phyloP scores from a whole-genome alignment of 64 coral and sea anemone genomes.

The Stylophora pistillata region DNA sequence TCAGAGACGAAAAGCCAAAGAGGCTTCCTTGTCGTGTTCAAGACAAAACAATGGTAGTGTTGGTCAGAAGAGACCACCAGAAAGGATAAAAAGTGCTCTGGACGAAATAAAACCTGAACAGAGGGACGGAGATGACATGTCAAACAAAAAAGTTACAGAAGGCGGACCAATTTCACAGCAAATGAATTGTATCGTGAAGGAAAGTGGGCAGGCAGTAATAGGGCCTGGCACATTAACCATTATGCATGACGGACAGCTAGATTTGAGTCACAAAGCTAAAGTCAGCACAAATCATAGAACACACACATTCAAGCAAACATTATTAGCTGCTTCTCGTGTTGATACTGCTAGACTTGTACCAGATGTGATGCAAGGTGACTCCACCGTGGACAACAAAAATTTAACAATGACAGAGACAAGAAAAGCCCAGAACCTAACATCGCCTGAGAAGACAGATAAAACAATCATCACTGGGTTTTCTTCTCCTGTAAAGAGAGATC shows the following conservation, averaged over 20 bases:
- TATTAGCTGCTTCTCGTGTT: too few species aligned
- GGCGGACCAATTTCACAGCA: not conserved
- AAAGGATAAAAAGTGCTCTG: not conserved
- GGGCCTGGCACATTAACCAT: not conserved
- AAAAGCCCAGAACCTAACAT: not conserved
- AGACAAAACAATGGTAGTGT: not conserved
- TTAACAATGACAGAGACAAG: not conserved
- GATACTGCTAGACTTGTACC: too few species aligned
- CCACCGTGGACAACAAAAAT: too few species aligned
- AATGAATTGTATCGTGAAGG: not conserved
- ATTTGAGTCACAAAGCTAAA: not conserved
- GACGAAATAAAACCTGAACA: not conserved
- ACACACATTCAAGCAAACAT: not conserved
- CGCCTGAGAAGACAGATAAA: not conserved
- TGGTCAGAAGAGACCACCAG: not conserved
- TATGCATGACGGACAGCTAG: not conserved
- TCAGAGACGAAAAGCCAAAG: conserved; percentile 50
- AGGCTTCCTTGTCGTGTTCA: conserved; percentile 8
- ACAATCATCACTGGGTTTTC: not conserved
- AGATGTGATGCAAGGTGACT: too few species aligned
- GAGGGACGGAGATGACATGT: not conserved
- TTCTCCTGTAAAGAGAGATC: not conserved
- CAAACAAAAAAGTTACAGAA: not conserved
- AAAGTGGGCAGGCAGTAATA: not conserved
- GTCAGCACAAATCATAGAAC: not conserved